Base-by-base conservation (phyloP, 1,140 invertebrate genomes). In the Drosophila kikkawai region DNA sequence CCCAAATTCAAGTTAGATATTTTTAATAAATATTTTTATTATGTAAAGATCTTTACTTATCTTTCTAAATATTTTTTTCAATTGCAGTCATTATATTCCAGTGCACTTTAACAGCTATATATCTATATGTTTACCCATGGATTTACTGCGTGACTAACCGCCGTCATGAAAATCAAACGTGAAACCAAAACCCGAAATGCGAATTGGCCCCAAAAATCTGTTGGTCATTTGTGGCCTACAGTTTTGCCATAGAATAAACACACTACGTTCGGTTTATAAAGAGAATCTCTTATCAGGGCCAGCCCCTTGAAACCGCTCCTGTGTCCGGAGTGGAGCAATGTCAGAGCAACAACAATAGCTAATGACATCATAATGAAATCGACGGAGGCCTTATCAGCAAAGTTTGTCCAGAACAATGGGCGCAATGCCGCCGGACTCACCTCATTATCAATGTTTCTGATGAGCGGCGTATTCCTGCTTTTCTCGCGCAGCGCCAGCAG, bases 381-480 rank as follows among this genome's bases (percentile, higher is more conserved):
- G 19, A 47, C 17, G 48, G 47, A 11, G n/a, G 39, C 15, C 56
- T 59, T 53, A 82, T 64, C 74, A 75, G 48, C 9, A 15, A n/a
- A 36, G 48, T 11, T 19, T 17, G 41, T 11, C 34, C 3, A 19
- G 39, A 41, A 45, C 56, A 85, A 83, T 83, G 76, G 47, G 83
- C 42, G 71, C 83, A 87, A 83, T 83, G 83, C 71, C 84, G 74
- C 19, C 71, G 12, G 50, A 79, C 78, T 71, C 64, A 88, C 84
- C 84, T 88, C 81, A 85, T 80, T 84, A 67, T 90, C 84, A 83
- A 67, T 74, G 80, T 34, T 41, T 50, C 80, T 65, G 69, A 87
- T 88, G 68, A 88, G 63, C 13, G 84, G 84, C 39, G 68, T 47
- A 17, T 87, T 78, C 63, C 68, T 34, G 65, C 56, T 87, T 13